Evolutionary conservation across 2,888 invertebrate species (phyloP), one percentile per base, ranked within the genome.

Genomic region (Drosophila kuntzei): DNA sequence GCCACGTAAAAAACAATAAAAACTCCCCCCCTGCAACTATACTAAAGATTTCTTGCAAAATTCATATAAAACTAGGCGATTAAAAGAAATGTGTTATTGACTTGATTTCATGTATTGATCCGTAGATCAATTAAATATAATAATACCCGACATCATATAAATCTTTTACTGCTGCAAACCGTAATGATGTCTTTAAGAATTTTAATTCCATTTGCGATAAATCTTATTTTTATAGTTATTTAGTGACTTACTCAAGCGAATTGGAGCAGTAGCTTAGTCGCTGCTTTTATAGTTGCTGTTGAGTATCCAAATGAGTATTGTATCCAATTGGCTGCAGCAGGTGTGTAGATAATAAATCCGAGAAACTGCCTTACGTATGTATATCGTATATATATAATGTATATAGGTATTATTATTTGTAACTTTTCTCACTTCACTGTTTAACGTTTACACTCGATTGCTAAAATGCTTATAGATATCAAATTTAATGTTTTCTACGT

Each of bases 241-340:
- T 59, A 8, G 37, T 25, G 36, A 85, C 85, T 85, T 85, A 85
- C 85, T 85, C 84, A 75, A 84, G 69, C 81, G 74, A 83, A 84
- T 87, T 87, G 65, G 63, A 68, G 67, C 59, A 70, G 66, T 75
- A 59, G 67, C 64, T 71, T 64, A 66, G 78, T 61, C 37, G 68
- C 64, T 73, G 71, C 50, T 57, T 41, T 53, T 18, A 41, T 59
- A 58, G 18, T 51, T 27, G 29, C 16, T 46, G 27, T 16, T 18
- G 18, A 60, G 69, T 77, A 68, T 80, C 68, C 85, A 79, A 80
- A 46, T 73, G 71, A 64, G 72, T 75, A 68, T 72, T 54, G 71
- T 88, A 88, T 88, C 88, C 88, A 79, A 87, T 80, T 73, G 87
- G 66, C 50, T 70, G 79, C 66, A 60, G 76, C 75, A 71, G 74